Evolutionary conservation across 2,113 vertebrate species (phyloP).

Genomic region (Echinops telfairi): DNA sequence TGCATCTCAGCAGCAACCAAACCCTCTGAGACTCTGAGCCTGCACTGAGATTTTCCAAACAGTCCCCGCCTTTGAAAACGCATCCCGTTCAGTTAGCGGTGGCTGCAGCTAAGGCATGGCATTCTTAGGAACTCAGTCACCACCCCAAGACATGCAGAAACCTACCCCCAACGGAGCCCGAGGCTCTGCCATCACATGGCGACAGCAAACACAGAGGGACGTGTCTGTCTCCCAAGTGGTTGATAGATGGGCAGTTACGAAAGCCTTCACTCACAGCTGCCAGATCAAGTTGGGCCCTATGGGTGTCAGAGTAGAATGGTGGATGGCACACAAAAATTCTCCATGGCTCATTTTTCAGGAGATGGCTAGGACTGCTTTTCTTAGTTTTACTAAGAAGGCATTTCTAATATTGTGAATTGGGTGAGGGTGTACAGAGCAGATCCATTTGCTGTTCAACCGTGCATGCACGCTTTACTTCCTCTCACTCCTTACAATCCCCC

Average conservation of each 20-base stretch:
- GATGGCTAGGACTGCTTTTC: neutral
- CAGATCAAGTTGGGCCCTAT: neutral
- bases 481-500: too few species aligned
- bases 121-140: neutral
- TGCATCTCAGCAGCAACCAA: conserved; percentile 79
- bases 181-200: neutral
- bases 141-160: neutral
- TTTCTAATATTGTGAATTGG: too few species aligned
- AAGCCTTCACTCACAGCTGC: neutral
- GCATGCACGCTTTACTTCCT: too few species aligned
- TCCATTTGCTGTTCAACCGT: too few species aligned
- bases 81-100: conserved; percentile 51
- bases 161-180: accelerated
- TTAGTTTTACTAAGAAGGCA: too few species aligned
- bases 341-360: neutral
- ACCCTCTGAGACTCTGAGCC: conserved; percentile 68
- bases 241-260: neutral
- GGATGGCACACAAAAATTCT: neutral
- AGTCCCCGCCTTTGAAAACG: conserved; percentile 66
- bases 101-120: neutral
- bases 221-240: neutral
- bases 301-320: neutral
- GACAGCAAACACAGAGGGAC: neutral
- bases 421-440: too few species aligned
- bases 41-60: conserved; percentile 68